Percentiles rank a stretch among this genome's conserved stretches.
Conservation (phyloP, 1,140 invertebrate species). For the Marisa cornuarietis region DNA sequence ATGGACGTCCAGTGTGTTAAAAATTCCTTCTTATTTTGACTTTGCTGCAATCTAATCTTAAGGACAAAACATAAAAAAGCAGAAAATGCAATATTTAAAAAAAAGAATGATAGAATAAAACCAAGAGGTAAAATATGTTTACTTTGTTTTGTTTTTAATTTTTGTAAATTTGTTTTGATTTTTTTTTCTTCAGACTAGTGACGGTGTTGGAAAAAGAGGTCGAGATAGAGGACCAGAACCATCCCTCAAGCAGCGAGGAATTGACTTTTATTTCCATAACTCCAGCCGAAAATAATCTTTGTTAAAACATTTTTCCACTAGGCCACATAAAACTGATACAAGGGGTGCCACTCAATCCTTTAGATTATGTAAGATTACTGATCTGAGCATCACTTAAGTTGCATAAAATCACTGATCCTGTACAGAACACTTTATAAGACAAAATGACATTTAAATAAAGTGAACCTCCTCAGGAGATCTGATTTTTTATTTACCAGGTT, state of each 20-base stretch:
- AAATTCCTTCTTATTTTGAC: background rate
- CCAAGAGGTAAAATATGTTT: background rate
- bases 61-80: background rate
- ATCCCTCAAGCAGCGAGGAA: conserved; percentile 33
- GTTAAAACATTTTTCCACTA: too few relatives aligned
- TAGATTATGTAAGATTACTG: too few relatives aligned
- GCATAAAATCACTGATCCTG: too few relatives aligned
- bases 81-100: background rate
- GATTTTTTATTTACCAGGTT: too few relatives aligned
- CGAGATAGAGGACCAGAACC: conserved; percentile 15
- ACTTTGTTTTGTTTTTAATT: background rate
- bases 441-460: too few relatives aligned
- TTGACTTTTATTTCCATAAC: conserved; percentile 45
- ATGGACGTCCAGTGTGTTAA: conserved; percentile 39
- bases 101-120: background rate
- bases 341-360: too few relatives aligned
- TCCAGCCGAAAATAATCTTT: conserved; percentile 11
- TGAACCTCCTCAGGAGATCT: too few relatives aligned
- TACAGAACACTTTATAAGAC: too few relatives aligned
- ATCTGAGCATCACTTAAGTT: too few relatives aligned
- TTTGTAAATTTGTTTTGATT: background rate
- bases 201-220: conserved; percentile 8
- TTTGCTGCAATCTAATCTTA: background rate
- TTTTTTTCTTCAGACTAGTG: background rate
- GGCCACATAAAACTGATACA: too few relatives aligned